Evolutionary conservation across 2,113 vertebrate genomes (phyloP), one percentile per base, ranked within the genome.

Genomic region (Eulacestoma nigropectus): DNA sequence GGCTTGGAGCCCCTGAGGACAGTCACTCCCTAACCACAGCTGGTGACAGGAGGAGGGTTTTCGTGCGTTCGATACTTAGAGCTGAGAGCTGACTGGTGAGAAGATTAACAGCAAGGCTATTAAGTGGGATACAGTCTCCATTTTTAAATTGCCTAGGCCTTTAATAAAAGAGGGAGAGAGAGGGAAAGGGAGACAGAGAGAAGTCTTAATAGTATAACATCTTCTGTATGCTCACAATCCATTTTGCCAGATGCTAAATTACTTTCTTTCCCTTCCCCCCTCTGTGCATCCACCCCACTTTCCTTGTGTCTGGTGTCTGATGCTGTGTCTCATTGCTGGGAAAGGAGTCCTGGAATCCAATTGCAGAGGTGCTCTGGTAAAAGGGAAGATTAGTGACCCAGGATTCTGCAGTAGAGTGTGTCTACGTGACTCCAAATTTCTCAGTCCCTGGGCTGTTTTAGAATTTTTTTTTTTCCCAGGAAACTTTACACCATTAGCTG

Each of bases 91-190:
- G 96, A 97, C 94, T 97, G 97, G 96, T 90, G 96, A 96, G 94
- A 95, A 98, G 96, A 98, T 95, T 98, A 97, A 97, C 98, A 98
- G 97, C 97, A 76, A 84, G 2, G 76, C 97, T 95, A 97, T 98
- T 97, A 98, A 98, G 89, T 93, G 95, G 92, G 87, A 82, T 47
- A 59, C 95, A 90, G 96, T 89, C 97, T 98, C 95, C 95, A 94
- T 97, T 97, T 98, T 97, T 95, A 97, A 96, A 97, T 96, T 97
- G 85, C 84, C 91, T 81, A 33, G 91, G 83, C 95, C 96, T 98
- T 97, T 97, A 97, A 97, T 96, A 97, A 97, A 91, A 91, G 73
- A n/a, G 65, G 80, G 80, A 82, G 64, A 93, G 69, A 89, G 46
- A 91, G 78, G 21, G 39, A 70, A 65, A 88, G 59, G 27, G 73